Conservation (phyloP, 1,140 invertebrate genomes). For the Augochlora pura region DNA sequence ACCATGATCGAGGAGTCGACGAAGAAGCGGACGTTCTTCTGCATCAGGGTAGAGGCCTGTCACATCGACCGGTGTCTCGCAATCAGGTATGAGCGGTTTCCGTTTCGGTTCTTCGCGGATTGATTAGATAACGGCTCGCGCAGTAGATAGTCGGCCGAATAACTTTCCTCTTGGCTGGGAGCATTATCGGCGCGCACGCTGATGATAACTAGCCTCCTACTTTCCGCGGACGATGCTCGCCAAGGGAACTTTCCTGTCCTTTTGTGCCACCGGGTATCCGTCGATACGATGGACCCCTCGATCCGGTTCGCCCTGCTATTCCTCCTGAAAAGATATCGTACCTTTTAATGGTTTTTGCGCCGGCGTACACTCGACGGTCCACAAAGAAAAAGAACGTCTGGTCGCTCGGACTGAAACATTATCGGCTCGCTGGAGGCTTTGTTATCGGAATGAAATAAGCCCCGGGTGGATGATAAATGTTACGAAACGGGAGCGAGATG, state of each 20-base stretch:
- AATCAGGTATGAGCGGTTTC: constrained; percentile 30
- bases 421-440: too few species aligned
- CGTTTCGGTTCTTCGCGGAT: background rate
- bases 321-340: background rate
- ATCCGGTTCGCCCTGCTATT: background rate
- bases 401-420: too few species aligned
- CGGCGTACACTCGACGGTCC: too few species aligned
- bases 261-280: background rate
- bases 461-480: too few species aligned
- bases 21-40: constrained; percentile 18
- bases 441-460: too few species aligned
- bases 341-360: too few species aligned
- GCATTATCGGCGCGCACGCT: background rate
- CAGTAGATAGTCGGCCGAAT: background rate
- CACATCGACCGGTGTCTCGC: background rate
- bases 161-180: constrained; percentile 2
- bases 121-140: constrained; percentile 20
- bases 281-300: background rate
- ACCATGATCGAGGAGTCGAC: too few species aligned
- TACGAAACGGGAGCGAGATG: too few species aligned
- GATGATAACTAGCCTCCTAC: background rate
- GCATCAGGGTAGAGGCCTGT: background rate
- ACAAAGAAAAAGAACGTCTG: too few species aligned
- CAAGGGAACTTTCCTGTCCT: background rate
- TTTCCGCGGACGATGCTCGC: background rate